Conservation (phyloP, 1,140 invertebrate species). For the Probaryconus sp. region DNA sequence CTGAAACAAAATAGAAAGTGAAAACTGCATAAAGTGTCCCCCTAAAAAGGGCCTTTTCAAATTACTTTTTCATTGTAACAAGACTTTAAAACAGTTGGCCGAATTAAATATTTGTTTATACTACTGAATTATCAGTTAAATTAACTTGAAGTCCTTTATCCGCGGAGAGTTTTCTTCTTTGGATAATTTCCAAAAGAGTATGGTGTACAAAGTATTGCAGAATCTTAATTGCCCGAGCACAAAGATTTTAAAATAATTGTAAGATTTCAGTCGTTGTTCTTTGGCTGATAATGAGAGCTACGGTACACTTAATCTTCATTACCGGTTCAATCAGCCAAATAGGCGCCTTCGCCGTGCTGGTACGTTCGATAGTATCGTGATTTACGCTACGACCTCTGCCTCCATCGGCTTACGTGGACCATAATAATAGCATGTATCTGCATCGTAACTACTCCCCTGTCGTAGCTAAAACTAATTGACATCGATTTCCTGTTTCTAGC, state of each 20-base stretch:
- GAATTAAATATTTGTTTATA: no score
- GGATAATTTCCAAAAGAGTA: no score
- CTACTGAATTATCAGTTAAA: no score
- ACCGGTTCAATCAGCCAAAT: conserved; percentile 60
- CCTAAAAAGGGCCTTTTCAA: no score
- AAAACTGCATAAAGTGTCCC: no score
- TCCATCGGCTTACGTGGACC: conserved; percentile 53
- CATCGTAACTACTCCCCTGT: conserved; percentile 53
- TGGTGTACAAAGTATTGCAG: no score
- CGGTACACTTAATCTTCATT: conserved; percentile 55
- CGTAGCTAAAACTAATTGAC: conserved; percentile 53
- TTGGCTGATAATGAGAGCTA: conserved; percentile 28
- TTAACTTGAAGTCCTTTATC: no score
- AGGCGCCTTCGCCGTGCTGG: conserved; percentile 48
- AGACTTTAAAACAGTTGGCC: no score
- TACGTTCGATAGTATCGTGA: conserved; percentile 52
- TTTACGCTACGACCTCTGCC: conserved; percentile 56
- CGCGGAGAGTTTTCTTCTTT: no score
- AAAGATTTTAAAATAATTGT: conserved; percentile 23
- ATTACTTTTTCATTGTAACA: no score
- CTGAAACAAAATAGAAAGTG: no score
- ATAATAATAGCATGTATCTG: conserved; percentile 48
- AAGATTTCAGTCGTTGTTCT: conserved; percentile 45
- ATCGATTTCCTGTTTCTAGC: conserved; percentile 35
- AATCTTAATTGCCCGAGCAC: conserved; percentile 16